Evolutionary conservation across 2,888 invertebrate genomes (phyloP).

Genomic region (Drosophila nigricruria): DNA sequence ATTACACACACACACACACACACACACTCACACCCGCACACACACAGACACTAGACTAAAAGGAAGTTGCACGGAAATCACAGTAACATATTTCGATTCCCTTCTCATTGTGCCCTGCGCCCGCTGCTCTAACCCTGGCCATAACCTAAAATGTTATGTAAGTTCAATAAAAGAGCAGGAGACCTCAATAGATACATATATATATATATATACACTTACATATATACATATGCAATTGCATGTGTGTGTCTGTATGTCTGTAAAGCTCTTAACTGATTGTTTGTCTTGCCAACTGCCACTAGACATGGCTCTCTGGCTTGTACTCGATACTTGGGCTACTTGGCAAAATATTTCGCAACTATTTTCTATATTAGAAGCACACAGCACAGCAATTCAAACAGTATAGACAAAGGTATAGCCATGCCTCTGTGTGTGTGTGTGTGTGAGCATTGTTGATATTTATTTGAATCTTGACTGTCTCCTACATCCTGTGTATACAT

Average conservation of each 20-base stretch:
- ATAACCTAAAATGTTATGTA: conserved; percentile 73
- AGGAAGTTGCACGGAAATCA: conserved; percentile 75
- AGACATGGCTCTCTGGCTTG: conserved; percentile 56
- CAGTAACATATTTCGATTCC: conserved; percentile 66
- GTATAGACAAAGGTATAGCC: conserved; percentile 64
- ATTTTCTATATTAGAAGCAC: conserved; percentile 79
- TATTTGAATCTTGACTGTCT: conserved; percentile 80
- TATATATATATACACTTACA: conserved; percentile 7
- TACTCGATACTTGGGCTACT: conserved; percentile 70
- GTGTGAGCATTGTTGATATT: conserved; percentile 70
- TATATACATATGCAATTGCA: conserved; percentile 10
- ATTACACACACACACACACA: conserved; percentile 50
- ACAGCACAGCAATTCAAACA: conserved; percentile 60
- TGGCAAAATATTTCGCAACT: conserved; percentile 80
- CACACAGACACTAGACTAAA: conserved; percentile 19
- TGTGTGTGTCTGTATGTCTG: conserved; percentile 38
- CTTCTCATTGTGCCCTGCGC: conserved; percentile 28
- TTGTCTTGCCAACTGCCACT: conserved; percentile 81
- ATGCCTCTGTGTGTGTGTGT: conserved; percentile 28
- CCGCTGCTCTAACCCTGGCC: conserved; percentile 49
- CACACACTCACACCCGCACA: conserved; percentile 2
- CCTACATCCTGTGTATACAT: conserved; percentile 61
- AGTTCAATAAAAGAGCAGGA: conserved; percentile 69
- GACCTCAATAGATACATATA: conserved; percentile 39
- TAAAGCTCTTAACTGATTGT: conserved; percentile 82